Conservation (phyloP, 2,888 invertebrate species). For the Drosophila greeni region DNA sequence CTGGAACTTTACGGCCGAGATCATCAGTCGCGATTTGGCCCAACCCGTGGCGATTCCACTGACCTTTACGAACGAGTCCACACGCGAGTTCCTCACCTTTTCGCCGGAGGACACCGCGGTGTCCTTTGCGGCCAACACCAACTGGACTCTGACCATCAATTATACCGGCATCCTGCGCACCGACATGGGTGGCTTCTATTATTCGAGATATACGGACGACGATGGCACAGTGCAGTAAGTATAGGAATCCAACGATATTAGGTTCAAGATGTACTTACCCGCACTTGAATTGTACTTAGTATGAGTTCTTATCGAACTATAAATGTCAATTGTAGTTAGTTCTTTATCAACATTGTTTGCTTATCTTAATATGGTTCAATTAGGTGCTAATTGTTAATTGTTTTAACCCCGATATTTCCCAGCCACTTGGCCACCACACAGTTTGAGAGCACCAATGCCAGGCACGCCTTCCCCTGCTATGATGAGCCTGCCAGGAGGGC, state of each 20-base stretch:
- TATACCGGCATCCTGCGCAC: slow-evolving; percentile 81
- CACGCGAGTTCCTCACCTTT: slow-evolving; percentile 67
- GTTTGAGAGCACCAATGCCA: slow-evolving; percentile 84
- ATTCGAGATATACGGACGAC: slow-evolving; percentile 80
- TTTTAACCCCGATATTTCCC: neutral
- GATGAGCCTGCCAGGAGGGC: slow-evolving; percentile 86
- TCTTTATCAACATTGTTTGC: slow-evolving; percentile 1
- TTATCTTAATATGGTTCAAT: slow-evolving; percentile 9
- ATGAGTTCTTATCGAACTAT: slow-evolving; percentile 5
- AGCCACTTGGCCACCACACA: slow-evolving; percentile 82
- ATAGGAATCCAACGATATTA: slow-evolving; percentile 4
- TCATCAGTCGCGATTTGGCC: slow-evolving; percentile 43
- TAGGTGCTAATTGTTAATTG: neutral
- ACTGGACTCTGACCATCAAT: slow-evolving; percentile 80
- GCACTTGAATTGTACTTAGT: neutral
- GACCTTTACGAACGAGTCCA: slow-evolving; percentile 19
- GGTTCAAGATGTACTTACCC: neutral
- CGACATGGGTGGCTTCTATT: slow-evolving; percentile 84
- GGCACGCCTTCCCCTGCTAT: slow-evolving; percentile 87
- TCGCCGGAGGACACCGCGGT: slow-evolving; percentile 16
- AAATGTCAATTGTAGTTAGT: neutral
- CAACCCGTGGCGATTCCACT: slow-evolving; percentile 16
- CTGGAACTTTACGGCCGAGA: slow-evolving; percentile 42
- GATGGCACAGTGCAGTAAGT: slow-evolving; percentile 60
- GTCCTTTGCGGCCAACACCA: slow-evolving; percentile 62